Base-by-base conservation (phyloP, 1,140 invertebrate species). In the Hormaphis cornu region DNA sequence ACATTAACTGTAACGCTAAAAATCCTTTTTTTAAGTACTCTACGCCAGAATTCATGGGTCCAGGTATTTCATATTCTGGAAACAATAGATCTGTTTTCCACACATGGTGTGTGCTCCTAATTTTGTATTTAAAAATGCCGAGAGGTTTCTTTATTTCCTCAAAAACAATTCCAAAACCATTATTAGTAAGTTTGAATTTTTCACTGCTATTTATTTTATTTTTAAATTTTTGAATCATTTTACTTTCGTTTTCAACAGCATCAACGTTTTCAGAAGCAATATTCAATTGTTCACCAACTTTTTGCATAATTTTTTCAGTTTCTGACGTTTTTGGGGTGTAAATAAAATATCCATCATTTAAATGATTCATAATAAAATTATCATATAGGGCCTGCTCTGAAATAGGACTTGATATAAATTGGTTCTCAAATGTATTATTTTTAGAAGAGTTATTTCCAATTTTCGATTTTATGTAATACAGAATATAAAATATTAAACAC, bases 31-130 rank as follows among this genome's bases (percentile, higher is more conserved):
- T 52, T 10, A 71, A n/a, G 24, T 72, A 72, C 5, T 14, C 12
- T 20, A 69, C 48, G 28, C 58, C 22, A 69, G 7, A 35, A 44
- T 66, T 40, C 56, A 70, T 71, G 18, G 70, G 70, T 14, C 71
- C 63, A 22, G 61, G 53, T 26, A 37, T n/a, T 40, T 69, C 35
- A 48, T 61, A 28, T 9, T 20, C n/a, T 33, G 71, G 66, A 61
- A 72, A 72, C n/a, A 72, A 70, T 28, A 18, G 0, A 59, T 70
- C 56, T 18, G 71, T 72, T 28, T 69, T 5, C 66, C 66, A 72
- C 12, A 28, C 18, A 18, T 56, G 33, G 24, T 59, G 48, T 22
- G 56, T 50, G 26, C 44, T 70, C 26, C 71, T 52, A 18, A 72
- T 48, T 20, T 70, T 72, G 16, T 72, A 72, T 9, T 52, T 58